Base-by-base conservation (phyloP, 2,113 vertebrate genomes). In the Ceuthmochares aereus region DNA sequence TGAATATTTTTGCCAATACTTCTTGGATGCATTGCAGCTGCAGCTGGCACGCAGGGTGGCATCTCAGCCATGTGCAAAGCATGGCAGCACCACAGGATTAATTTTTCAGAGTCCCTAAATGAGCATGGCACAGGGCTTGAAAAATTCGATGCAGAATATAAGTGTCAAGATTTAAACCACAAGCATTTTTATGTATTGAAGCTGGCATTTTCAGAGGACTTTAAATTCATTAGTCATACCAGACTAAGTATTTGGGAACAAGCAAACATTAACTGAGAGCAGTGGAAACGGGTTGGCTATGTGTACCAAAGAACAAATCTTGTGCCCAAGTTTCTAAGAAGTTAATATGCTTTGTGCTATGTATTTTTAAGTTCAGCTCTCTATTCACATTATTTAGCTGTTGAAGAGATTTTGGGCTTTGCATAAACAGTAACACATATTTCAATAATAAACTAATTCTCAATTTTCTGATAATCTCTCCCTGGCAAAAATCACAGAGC, bases 391-490 rank as follows among this genome's bases (percentile, higher is more conserved):
- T 84, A 77, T 68, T 88, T 70, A 18, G 42, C 83, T 89, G 43
- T 32, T 59, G 84, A 75, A 90, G 74, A 81, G 77, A 67, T 43
- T 77, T 49, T 10, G 63, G 73, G 27, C 26, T 79, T 90, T 59
- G 34, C 47, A 90, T 59, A 89, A 80, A 70, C 16, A 88, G 51
- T 47, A 86, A 93, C 9, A 15, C 14, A 77, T 85, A 93, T 62
- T 83, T 63, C 30, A 79, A 69, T 80, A 92, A 47, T 78, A 90
- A 93, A 92, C 40, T 74, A 3, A 17, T 56, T 86, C 96, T 67
- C 60, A 42, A 52, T 93, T 90, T 96, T 87, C 73, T 89, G 68
- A 87, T 92, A 74, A 84, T 72, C 52, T 90, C 47, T 64, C 60
- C 32, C 83, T 93, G 83, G 60, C 72, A 93, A 62, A 89, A 92